Evolutionary conservation across 2,888 invertebrate species (phyloP).

Genomic region (Calliphora vomitoria): DNA sequence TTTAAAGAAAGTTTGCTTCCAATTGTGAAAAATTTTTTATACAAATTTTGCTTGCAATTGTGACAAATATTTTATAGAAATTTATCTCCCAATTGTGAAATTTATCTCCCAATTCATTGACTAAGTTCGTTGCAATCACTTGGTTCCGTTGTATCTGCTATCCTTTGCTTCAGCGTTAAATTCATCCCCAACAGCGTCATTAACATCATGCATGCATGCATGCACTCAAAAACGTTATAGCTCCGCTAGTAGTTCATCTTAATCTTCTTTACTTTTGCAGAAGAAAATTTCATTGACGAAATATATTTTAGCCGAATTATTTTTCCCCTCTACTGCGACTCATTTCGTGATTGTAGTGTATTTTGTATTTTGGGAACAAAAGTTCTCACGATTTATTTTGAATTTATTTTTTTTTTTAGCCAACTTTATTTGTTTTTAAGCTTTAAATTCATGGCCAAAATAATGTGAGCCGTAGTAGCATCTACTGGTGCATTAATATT

Average conservation of each 20-base stretch:
- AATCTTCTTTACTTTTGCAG: constrained; percentile 17
- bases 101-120: too few species aligned
- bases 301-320: constrained; percentile 52
- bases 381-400: constrained; percentile 65
- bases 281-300: constrained; percentile 52
- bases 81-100: too few species aligned
- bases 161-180: neutral
- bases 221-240: constrained; percentile 11
- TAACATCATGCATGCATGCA: constrained; percentile 51
- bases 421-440: constrained; percentile 14
- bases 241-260: constrained; percentile 16
- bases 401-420: neutral
- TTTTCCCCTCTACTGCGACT: constrained; percentile 25
- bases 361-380: constrained; percentile 40
- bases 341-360: constrained; percentile 53
- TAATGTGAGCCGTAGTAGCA: constrained; percentile 22
- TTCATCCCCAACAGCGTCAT: constrained; percentile 21
- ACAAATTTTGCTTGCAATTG: too few species aligned
- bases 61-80: too few species aligned
- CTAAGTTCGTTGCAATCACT: too few species aligned
- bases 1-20: too few species aligned
- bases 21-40: too few species aligned
- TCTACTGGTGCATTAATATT: too few species aligned
- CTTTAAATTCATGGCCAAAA: constrained; percentile 60
- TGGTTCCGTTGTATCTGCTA: neutral